phyloP scores from a whole-genome alignment of 2,113 vertebrate species.

The Actenoides hombroni region DNA sequence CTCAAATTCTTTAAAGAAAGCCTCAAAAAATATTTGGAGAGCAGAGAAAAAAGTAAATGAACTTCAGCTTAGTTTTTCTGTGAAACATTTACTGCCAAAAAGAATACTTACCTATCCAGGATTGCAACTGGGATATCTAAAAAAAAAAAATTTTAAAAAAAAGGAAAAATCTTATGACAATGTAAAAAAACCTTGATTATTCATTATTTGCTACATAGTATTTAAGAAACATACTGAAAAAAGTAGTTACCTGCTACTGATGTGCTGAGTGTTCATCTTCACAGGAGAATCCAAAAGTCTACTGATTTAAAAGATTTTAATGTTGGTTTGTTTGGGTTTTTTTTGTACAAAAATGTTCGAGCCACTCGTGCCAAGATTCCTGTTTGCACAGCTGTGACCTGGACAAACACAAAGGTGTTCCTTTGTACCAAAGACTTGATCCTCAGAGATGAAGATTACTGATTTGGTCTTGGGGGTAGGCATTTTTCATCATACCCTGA shows the following conservation, averaged over 20 bases:
- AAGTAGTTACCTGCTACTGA: conserved; percentile 29
- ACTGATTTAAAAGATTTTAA: neutral
- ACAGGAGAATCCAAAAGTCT: neutral
- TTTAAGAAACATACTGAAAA: neutral
- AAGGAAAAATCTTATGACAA: neutral
- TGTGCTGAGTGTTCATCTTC: neutral
- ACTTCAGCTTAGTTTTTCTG: neutral
- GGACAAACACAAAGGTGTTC: neutral
- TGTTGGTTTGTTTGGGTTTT: too few species aligned
- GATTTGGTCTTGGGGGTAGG: neutral
- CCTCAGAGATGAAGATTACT: neutral
- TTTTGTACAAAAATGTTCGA: neutral
- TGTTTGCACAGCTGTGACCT: neutral
- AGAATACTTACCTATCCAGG: conserved; percentile 54
- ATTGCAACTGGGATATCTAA: neutral
- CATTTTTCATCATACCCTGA: neutral
- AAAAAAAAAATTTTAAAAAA: neutral
- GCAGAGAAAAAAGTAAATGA: neutral
- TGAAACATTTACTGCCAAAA: neutral
- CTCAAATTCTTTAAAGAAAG: neutral
- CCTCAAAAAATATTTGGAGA: neutral
- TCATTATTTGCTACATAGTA: neutral
- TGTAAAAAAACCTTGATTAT: neutral
- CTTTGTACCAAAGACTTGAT: neutral
- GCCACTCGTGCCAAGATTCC: neutral